Base-by-base conservation (phyloP, 2,888 invertebrate species). In the Lasioglossum lativentre region DNA sequence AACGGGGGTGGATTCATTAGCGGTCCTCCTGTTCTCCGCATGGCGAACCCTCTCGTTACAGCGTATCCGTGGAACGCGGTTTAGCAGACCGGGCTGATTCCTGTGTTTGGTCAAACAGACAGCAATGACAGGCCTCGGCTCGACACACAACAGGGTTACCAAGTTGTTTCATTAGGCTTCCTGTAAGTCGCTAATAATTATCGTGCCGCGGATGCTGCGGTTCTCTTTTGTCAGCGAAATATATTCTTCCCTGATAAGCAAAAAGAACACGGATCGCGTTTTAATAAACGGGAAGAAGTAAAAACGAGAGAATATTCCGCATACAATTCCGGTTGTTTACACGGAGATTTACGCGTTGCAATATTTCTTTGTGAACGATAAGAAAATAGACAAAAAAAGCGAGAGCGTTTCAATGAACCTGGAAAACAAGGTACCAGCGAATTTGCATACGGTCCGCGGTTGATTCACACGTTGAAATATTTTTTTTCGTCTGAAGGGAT, bases 61-160 rank as follows among this genome's bases (percentile, higher is more conserved):
- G 40, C 59, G 87, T 87, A 89, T 91, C 89, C 89, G 90, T 82
- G 88, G 78, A 87, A 86, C 86, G 87, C 83, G 85, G 85, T 86
- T 83, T 86, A 84, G 82, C 78, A 80, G 85, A 27, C 85, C 81
- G 85, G 87, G 88, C 86, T 91, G 91, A 93, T 93, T 93, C 85
- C 91, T 87, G 80, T 89, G 92, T 93, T 93, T 92, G 91, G 90
- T 89, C 90, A 93, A 93, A 93, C 91, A 91, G 90, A 89, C 86
- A 90, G 88, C 90, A 89, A 90, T 91, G 92, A 91, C 91, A 89
- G 90, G 90, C 86, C 79, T 75, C 80, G 59, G 63, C 72, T 70
- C 73, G 79, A 86, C 80, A 73, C 82, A 79, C 78, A 78, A 70
- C 68, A 72, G 66, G 84, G 85, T 83, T 88, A 88, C 88, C 86